Conservation (phyloP, 2,888 invertebrate genomes). For the Cordilura impudica region DNA sequence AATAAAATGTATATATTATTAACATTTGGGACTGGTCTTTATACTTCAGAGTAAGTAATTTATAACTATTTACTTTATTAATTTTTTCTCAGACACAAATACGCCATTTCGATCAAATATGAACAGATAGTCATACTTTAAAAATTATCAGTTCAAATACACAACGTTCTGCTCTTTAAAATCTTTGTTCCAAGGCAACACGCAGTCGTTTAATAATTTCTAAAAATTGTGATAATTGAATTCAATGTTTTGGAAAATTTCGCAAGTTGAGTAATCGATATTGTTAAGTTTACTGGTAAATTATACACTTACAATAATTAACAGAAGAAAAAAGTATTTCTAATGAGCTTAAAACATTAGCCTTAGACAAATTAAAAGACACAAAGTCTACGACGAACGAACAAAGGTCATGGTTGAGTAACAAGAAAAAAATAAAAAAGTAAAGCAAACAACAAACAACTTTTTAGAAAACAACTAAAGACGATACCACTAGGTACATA, state of each 20-base stretch:
- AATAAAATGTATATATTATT: no score
- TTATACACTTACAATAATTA: slow-evolving; percentile 58
- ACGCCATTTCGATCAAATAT: no score
- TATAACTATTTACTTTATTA: no score
- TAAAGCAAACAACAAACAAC: slow-evolving; percentile 37
- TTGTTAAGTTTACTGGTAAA: slow-evolving; percentile 59
- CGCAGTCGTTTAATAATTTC: slow-evolving; percentile 31
- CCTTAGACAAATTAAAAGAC: slow-evolving; percentile 53
- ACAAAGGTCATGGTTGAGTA: slow-evolving; percentile 62
- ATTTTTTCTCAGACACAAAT: no score
- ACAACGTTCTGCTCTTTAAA: no score
- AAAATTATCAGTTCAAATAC: no score
- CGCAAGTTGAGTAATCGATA: slow-evolving; percentile 56
- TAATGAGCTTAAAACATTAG: slow-evolving; percentile 72
- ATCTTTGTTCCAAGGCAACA: background rate
- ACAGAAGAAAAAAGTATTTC: slow-evolving; percentile 54
- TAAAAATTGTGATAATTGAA: slow-evolving; percentile 42
- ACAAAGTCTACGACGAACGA: slow-evolving; percentile 42
- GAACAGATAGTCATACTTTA: no score
- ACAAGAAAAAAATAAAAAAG: slow-evolving; percentile 28
- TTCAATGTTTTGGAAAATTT: slow-evolving; percentile 60
- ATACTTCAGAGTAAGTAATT: no score
- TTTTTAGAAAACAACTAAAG: slow-evolving; percentile 47
- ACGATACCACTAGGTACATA: slow-evolving; percentile 50
- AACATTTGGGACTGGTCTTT: no score